These are phyloP conservation scores for Psammodynastes pulverulentus DNA, from an alignment of 2,113 vertebrate species.

Conservation along the genomic window DNA sequence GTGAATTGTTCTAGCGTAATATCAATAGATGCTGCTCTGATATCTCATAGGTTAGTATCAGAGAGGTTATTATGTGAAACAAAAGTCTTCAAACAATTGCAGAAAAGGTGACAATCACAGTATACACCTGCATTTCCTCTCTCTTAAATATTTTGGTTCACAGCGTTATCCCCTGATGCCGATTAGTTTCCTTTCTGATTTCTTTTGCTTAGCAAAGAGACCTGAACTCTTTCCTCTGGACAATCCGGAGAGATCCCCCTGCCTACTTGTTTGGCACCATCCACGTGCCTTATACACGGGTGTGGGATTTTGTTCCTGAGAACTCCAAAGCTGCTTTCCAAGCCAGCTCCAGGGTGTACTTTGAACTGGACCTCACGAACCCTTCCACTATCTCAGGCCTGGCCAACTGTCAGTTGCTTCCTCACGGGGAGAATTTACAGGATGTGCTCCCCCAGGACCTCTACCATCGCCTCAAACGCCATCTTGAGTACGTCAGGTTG, in stretches of 20 bases:
- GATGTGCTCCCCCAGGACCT: constrained; percentile 88
- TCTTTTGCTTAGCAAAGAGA: constrained; percentile 80
- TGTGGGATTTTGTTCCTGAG: constrained; percentile 94
- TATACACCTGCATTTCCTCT: not conserved
- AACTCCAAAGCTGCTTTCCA: constrained; percentile 91
- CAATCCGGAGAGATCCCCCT: constrained; percentile 79
- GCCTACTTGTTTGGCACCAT: constrained; percentile 97
- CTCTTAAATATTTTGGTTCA: not conserved
- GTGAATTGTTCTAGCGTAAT: not conserved
- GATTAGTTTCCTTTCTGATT: constrained; percentile 4
- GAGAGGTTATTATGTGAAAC: not conserved
- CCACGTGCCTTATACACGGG: constrained; percentile 94
- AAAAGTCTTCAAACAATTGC: not conserved
- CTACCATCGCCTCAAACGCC: constrained; percentile 93
- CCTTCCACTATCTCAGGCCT: constrained; percentile 92
- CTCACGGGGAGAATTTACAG: constrained; percentile 91
- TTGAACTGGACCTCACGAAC: constrained; percentile 94
- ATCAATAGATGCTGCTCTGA: not conserved
- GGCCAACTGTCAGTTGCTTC: constrained; percentile 93
- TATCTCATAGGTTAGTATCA: not conserved
- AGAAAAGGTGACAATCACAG: not conserved
- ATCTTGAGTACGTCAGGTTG: constrained; percentile 95
- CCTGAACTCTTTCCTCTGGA: constrained; percentile 97
- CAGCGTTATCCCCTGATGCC: fast-evolving
- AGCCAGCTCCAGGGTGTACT: constrained; percentile 86